Evolutionary conservation across 92 coral and sea anemone species (phyloP).

Genomic region (Anthopleura xanthogrammica): DNA sequence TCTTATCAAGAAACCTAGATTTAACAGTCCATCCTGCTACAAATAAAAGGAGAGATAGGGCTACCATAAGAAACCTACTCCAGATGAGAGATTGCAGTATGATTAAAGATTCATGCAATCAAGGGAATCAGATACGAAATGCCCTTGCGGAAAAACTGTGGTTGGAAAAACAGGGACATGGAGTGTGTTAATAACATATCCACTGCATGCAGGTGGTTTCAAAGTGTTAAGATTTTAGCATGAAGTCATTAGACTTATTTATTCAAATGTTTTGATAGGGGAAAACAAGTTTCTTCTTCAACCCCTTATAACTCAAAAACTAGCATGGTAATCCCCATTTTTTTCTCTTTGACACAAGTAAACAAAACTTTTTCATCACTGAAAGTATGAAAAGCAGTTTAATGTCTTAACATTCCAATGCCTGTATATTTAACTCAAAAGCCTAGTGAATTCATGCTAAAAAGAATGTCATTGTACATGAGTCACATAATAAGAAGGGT

Average conservation of each 20-base stretch:
- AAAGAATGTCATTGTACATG: neutral
- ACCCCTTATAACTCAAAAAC: too few species aligned
- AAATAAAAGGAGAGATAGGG: neutral
- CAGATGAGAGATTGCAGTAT: constrained; percentile 34
- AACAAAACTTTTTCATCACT: neutral
- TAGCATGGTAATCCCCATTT: neutral
- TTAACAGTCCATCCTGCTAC: constrained; percentile 24
- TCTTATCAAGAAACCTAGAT: constrained; percentile 29
- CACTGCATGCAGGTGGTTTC: neutral
- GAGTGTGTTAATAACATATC: constrained; percentile 17
- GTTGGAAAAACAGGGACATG: constrained; percentile 34
- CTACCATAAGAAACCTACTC: constrained; percentile 22
- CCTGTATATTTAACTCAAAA: neutral
- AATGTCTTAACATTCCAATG: neutral
- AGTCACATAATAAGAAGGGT: neutral
- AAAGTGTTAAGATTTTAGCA: neutral
- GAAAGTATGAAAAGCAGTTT: neutral
- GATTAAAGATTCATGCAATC: constrained; percentile 9
- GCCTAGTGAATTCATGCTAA: neutral
- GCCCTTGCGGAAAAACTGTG: constrained; percentile 34
- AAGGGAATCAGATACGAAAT: constrained; percentile 29
- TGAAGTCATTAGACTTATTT: neutral
- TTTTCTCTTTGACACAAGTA: neutral
- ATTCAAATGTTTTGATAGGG: too few species aligned
- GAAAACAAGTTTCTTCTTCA: too few species aligned